A percentile compares a stretch with the other conserved stretches of the same genome.
Conservation (phyloP, 2,797 vertebrate genomes). For the Acanthiza pusilla region DNA sequence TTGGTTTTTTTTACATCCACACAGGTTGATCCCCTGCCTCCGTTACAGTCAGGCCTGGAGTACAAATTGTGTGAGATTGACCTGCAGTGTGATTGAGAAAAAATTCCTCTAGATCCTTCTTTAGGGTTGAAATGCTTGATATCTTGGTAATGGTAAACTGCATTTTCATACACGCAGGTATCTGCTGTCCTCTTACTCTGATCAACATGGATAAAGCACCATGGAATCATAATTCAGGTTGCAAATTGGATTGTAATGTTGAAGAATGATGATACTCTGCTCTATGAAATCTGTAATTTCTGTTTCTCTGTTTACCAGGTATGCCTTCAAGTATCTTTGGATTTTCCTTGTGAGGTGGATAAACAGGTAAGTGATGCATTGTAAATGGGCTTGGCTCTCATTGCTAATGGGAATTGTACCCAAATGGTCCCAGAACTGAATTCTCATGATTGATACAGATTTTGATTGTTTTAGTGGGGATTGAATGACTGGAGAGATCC, state of each 20-base stretch:
- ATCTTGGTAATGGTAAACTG: not conserved
- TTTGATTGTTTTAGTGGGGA: not conserved
- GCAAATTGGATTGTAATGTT: not conserved
- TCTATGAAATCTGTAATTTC: not conserved
- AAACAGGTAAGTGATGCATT: not conserved
- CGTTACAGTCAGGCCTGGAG: not conserved
- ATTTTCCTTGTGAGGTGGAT: slow-evolving; percentile 20
- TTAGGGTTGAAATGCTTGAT: not conserved
- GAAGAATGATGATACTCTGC: not conserved
- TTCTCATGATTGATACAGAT: not conserved
- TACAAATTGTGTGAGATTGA: not conserved
- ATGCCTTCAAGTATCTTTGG: slow-evolving; percentile 27
- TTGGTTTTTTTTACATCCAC: not conserved
- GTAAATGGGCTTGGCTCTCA: not conserved
- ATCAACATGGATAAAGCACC: not conserved
- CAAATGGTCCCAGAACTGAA: not conserved
- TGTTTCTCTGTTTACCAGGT: not conserved
- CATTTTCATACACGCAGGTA: not conserved
- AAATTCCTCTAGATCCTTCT: not conserved
- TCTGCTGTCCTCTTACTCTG: not conserved
- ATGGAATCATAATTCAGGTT: not conserved
- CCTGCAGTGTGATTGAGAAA: not conserved
- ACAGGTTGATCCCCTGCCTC: not conserved
- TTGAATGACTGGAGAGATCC: not conserved
- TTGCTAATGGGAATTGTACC: not conserved